phyloP scores from a whole-genome alignment of 2,113 vertebrate genomes.

The Sitta europaea region DNA sequence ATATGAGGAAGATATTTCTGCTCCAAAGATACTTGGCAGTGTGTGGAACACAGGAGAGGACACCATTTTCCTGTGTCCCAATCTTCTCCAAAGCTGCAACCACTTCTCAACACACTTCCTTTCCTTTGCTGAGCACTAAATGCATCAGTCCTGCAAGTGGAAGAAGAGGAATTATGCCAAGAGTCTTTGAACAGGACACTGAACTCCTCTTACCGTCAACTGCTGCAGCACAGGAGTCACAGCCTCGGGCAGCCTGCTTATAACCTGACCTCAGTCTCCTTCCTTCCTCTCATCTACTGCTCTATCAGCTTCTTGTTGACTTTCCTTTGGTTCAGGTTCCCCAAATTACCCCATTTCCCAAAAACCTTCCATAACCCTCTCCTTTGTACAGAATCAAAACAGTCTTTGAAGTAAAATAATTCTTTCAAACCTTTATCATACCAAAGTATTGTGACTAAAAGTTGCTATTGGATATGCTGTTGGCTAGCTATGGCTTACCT shows the following conservation, averaged over 20 bases:
- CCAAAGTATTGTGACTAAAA: background rate
- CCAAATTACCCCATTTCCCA: background rate
- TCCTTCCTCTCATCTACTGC: background rate
- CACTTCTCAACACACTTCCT: background rate
- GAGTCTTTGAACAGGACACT: background rate
- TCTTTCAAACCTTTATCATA: background rate
- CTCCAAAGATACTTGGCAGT: background rate
- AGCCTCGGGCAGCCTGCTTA: background rate
- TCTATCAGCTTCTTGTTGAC: fast-evolving
- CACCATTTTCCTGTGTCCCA: background rate
- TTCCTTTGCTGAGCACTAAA: background rate
- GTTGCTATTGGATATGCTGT: background rate
- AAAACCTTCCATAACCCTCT: background rate
- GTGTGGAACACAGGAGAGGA: background rate
- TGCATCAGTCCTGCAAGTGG: background rate
- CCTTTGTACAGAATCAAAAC: background rate
- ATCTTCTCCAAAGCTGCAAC: background rate
- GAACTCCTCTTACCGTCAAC: background rate
- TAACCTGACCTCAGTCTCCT: background rate
- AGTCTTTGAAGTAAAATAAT: background rate
- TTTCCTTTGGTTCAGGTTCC: background rate
- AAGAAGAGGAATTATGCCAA: background rate
- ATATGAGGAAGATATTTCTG: background rate
- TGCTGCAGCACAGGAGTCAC: background rate
- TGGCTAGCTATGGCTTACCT: background rate